Conservation (phyloP, 2,888 invertebrate genomes). For the Athalia cordata region DNA sequence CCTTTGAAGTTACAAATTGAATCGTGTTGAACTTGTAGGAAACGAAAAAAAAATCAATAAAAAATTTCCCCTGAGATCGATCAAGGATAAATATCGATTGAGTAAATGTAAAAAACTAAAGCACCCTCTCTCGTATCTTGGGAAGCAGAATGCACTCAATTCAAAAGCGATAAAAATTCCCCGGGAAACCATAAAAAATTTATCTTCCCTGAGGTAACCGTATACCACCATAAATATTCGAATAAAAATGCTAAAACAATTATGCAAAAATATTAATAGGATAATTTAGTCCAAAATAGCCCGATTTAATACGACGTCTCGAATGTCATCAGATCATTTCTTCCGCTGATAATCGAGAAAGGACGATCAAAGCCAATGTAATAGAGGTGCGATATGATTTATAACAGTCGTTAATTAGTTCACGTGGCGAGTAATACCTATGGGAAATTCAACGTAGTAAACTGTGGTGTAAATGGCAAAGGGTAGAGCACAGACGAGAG, state of each 20-base stretch:
- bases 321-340: neutral
- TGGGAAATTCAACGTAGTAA: constrained; percentile 83
- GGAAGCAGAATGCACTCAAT: neutral
- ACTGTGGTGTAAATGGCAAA: constrained; percentile 85
- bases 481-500: constrained; percentile 84
- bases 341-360: too few species aligned
- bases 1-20: neutral
- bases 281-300: neutral
- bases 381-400: neutral
- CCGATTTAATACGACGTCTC: neutral
- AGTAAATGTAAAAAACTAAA: neutral
- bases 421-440: constrained; percentile 73
- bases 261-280: too few species aligned
- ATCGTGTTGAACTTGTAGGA: neutral
- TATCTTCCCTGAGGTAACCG: too few species aligned
- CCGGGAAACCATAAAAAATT: too few species aligned
- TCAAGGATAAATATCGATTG: neutral
- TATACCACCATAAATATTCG: too few species aligned
- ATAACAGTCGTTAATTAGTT: constrained; percentile 13
- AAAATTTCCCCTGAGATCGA: neutral
- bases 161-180: neutral
- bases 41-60: neutral
- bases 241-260: too few species aligned
- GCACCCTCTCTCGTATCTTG: too few species aligned
- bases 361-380: neutral